Percentiles rank a stretch among this genome's conserved stretches.
phyloP scores from a whole-genome alignment of 1,140 invertebrate genomes.

The Megalonaias nervosa region DNA sequence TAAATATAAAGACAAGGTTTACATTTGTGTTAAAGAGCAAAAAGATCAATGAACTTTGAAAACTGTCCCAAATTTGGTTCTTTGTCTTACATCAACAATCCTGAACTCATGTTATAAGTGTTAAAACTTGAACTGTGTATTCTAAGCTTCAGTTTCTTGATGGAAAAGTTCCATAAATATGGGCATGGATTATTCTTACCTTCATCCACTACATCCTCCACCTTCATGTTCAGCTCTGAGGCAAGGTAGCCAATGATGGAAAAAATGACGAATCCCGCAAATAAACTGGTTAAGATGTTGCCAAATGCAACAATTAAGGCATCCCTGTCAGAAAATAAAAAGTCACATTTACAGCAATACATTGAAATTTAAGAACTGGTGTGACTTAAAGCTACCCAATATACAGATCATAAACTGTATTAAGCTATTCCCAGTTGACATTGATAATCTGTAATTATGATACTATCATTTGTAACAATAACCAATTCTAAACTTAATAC shows the following conservation, averaged over 20 bases:
- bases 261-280: slow-evolving; percentile 71
- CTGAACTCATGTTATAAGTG: no score
- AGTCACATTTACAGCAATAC: not conserved
- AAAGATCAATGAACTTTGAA: no score
- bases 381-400: not conserved
- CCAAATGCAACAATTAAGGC: slow-evolving; percentile 92
- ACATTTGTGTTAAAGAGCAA: no score
- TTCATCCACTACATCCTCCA: slow-evolving; percentile 89
- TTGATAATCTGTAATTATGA: not conserved
- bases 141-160: no score
- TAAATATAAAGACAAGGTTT: no score
- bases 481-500: no score
- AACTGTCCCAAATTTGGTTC: no score
- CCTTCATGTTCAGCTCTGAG: slow-evolving; percentile 84
- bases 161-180: no score
- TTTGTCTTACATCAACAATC: no score
- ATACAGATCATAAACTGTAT: not conserved
- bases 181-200: slow-evolving; percentile 74
- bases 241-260: slow-evolving; percentile 69
- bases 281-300: slow-evolving; percentile 72
- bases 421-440: not conserved
- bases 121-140: no score
- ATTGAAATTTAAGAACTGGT: not conserved
- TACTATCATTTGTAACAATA: not conserved
- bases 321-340: slow-evolving; percentile 79